Base-by-base conservation (phyloP, 1,140 invertebrate species). In the Aradophagus sp. region DNA sequence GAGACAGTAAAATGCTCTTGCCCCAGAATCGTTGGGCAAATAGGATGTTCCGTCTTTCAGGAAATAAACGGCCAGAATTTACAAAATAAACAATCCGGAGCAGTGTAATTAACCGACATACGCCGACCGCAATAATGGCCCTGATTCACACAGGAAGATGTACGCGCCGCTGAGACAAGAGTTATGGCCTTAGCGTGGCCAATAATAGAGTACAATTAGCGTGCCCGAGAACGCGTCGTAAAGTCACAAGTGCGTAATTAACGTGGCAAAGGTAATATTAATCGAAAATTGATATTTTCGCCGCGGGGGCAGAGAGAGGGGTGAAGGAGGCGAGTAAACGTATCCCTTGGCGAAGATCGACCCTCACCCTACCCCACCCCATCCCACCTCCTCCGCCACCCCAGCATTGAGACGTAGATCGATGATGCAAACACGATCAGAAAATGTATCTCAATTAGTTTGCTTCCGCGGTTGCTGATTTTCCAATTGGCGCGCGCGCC, bases 391-490 rank as follows among this genome's bases (percentile, higher is more conserved):
- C n/a, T n/a, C n/a, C n/a, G n/a, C n/a, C n/a, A n/a, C n/a, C n/a
- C n/a, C n/a, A n/a, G 13, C 11, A 16, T 8, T 5, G 8, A 10
- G 23, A 3, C 14, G 5, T 4, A 41, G 12, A 39, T 52, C 52
- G 52, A 58, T 31, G 31, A 7, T 20, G 26, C 26, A 44, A 52
- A 52, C 58, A 50, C n/a, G 7, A 29, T 44, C 17, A 10, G 35
- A 50, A 58, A 56, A 47, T 68, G 63, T 59, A 47, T 47, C 53
- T 19, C 32, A 53, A 59, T 67, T 67, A 67, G 63, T 52, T 29
- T n/a, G 47, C 23, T 58, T 58, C 11, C 36, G 14, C 26, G n/a
- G 16, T 31, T 0, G 38, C 35, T 58, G 53, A 67, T 44, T 59
- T 55, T 48, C 11, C 13, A 34, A 29, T 23, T 11, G 10, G 41